These are phyloP conservation scores for Rhamnusium bicolor DNA, from an alignment of 2,888 invertebrate species.

Conservation along the genomic window DNA sequence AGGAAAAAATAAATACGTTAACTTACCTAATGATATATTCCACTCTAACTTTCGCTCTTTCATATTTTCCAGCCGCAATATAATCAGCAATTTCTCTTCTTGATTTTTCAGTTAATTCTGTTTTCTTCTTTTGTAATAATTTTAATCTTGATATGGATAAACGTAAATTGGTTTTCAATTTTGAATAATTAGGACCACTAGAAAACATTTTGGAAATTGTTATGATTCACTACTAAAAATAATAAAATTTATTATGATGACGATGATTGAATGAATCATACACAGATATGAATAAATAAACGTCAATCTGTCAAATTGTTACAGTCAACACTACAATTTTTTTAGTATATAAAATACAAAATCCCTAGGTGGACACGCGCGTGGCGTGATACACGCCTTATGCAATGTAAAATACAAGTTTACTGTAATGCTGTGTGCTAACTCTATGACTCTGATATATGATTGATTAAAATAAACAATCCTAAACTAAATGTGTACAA, in stretches of 20 bases:
- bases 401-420: neutral
- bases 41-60: conserved; percentile 95
- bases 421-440: too few species aligned
- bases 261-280: conserved; percentile 16
- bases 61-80: conserved; percentile 86
- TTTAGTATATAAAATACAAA: neutral
- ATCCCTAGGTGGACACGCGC: too few species aligned
- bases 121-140: conserved; percentile 96
- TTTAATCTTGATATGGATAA: conserved; percentile 95
- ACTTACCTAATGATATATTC: conserved; percentile 93
- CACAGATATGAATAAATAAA: neutral
- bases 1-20: neutral
- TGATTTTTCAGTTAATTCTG: conserved; percentile 96
- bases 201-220: conserved; percentile 81
- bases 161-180: conserved; percentile 96
- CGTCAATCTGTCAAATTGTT: conserved; percentile 1
- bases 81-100: conserved; percentile 98
- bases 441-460: too few species aligned
- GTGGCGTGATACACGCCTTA: too few species aligned
- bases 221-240: conserved; percentile 29
- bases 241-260: too few species aligned
- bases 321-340: neutral
- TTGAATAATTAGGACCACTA: conserved; percentile 93
- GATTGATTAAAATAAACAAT: too few species aligned
- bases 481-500: too few species aligned